Base-by-base conservation (phyloP, 2,113 vertebrate species). In the Pipa parva region DNA sequence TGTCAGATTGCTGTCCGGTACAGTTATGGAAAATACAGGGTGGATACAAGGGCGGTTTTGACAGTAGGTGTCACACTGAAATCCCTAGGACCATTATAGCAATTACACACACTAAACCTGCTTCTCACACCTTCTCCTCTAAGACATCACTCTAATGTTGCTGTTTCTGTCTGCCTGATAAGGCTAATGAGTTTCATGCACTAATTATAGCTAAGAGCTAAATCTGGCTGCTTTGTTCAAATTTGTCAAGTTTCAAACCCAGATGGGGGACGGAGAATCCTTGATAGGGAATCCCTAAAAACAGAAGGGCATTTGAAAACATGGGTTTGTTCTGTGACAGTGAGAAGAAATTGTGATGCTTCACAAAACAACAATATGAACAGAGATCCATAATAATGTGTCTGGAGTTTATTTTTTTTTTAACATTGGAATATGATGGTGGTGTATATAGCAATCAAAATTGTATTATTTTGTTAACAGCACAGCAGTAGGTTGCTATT, bases 171-270 rank as follows among this genome's bases (percentile, higher is more conserved):
- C 63, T 56, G 28, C 46, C 37, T 18, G 55, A 65, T 65, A 22
- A 65, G 50, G 52, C 51, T 56, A 52, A 49, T 67, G 64, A 33
- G 42, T 26, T 26, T 59, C 39, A 18, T 59, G 42, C 39, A 24
- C 42, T 49, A 59, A 67, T 59, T 58, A 57, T 59, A 67, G 64
- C 64, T 67, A 13, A 36, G 64, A 67, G 64, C 54, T 50, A 26
- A 21, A 18, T 29, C 55, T 22, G 39, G 64, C 64, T 59, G 28
- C 33, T 33, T 36, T 15, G 42, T 28, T 50, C 20, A n/a, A 12
- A 59, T 45, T 46, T 64, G 28, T 66, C 36, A 63, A 29, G n/a
- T 13, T 42, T 15, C 11, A 42, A 29, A 33, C 37, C 63, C 27
- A 59, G 21, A 67, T 58, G 55, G 54, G n/a, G n/a, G n/a, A 67